phyloP scores from a whole-genome alignment of 2,888 invertebrate species.

The Torymus aiolomorphi region DNA sequence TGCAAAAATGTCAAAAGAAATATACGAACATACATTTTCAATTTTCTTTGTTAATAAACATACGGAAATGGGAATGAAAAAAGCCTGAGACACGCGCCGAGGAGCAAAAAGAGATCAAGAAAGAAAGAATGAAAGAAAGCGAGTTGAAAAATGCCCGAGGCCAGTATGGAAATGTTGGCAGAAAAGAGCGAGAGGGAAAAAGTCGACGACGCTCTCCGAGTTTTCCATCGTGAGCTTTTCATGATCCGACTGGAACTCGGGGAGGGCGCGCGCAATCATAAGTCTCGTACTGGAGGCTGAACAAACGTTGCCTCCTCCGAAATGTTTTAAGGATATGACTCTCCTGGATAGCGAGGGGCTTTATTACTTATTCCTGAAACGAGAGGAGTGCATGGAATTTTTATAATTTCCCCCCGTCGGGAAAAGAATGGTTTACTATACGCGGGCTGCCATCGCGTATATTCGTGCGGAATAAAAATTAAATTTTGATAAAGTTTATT shows the following conservation, averaged over 20 bases:
- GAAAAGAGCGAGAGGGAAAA: slow-evolving; percentile 29
- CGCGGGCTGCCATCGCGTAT: no score
- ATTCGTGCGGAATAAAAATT: neutral
- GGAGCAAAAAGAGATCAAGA: slow-evolving; percentile 37
- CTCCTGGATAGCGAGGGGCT: slow-evolving; percentile 17
- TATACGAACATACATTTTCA: no score
- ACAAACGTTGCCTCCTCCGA: slow-evolving; percentile 61
- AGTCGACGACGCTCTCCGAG: slow-evolving; percentile 48
- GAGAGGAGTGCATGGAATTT: slow-evolving; percentile 43
- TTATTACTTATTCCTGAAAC: slow-evolving; percentile 55
- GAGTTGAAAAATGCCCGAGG: slow-evolving; percentile 36
- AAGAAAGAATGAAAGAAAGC: slow-evolving; percentile 24
- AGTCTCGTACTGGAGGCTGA: slow-evolving; percentile 64
- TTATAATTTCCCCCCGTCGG: slow-evolving; percentile 30
- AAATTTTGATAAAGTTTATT: no score
- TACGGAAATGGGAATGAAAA: neutral
- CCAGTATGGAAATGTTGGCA: slow-evolving; percentile 37
- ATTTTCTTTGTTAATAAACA: no score
- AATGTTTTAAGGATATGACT: slow-evolving; percentile 53
- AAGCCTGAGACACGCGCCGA: slow-evolving; percentile 27
- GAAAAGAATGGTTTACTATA: neutral
- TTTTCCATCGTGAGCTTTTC: slow-evolving; percentile 53
- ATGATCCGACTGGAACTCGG: slow-evolving; percentile 44
- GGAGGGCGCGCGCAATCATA: slow-evolving; percentile 64
- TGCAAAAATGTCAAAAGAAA: no score